Evolutionary conservation across 2,888 invertebrate species (phyloP), one percentile per base, ranked within the genome.

Genomic region (Acrobasis repandana): DNA sequence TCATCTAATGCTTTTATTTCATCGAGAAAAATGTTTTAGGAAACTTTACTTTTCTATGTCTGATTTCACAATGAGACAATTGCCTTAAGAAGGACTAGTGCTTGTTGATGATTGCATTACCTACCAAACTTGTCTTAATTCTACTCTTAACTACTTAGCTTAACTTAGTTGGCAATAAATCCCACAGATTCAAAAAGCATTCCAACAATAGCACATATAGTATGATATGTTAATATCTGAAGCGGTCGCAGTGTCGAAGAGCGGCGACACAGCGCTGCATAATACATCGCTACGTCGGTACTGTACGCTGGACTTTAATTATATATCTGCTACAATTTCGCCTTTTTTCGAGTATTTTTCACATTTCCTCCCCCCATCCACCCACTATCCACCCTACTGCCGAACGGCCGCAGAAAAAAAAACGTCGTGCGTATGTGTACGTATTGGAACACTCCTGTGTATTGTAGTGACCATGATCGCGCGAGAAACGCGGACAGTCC

Each of bases 261-360:
- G 28, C 66, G 78, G 85, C 86, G 87, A 88, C 88, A 87, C 77
- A 80, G 78, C 84, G 80, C 73, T 92, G 91, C 91, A 91, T 92
- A 90, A 91, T 89, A 91, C 90, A 92, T 91, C 83, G 86, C 80
- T 82, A 81, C 88, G 83, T 80, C 79, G 86, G 80, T 81, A 78
- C 88, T 88, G 88, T 90, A 90, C 88, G 86, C 81, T 77, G 84
- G 88, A 81, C 90, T 91, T 92, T 92, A 92, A 92, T 92, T 92
- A 91, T 92, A 92, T 92, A 92, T 92, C 91, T 92, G 92, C 90
- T 90, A 91, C 92, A 91, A 91, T 91, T 92, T 91, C 86, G 88
- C 87, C 90, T 92, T 93, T 93, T 93, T 93, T 92, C 90, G 92
- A 91, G 92, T 92, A 92, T 93, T 93, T 92, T 92, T 92, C 92